Percentiles rank a stretch among this genome's conserved stretches.
These are phyloP conservation scores for Cordylochernes scorpioides DNA, from an alignment of 2,888 invertebrate species.

Conservation along the genomic window DNA sequence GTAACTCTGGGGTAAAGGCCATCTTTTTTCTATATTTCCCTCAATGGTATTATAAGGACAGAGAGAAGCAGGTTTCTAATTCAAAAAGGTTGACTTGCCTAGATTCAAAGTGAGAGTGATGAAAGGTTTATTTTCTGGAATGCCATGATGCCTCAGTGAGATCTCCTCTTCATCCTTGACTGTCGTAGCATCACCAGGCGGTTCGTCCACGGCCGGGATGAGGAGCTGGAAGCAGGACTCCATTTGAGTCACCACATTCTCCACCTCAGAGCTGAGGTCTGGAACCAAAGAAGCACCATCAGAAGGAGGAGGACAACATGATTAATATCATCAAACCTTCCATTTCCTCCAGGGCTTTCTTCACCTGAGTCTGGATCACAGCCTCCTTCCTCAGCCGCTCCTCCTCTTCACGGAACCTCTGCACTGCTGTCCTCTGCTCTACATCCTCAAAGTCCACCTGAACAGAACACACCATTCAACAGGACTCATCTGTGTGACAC, in stretches of 20 bases:
- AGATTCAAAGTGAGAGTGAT: too few species aligned
- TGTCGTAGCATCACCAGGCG: conserved; percentile 4
- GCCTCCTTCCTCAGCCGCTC: conserved; percentile 17
- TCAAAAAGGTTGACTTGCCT: too few species aligned
- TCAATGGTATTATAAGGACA: too few species aligned
- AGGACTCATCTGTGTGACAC: too few species aligned
- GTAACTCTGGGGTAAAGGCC: too few species aligned
- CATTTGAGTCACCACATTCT: conserved; percentile 20
- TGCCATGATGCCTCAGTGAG: too few species aligned
- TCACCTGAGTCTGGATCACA: conserved; percentile 17
- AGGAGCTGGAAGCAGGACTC: conserved; percentile 23
- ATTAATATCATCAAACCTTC: conserved; percentile 15
- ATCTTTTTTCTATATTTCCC: too few species aligned
- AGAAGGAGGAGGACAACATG: neutral
- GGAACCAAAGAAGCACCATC: neutral
- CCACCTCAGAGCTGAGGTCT: conserved; percentile 8
- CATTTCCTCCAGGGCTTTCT: conserved; percentile 19
- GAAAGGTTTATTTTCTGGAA: too few species aligned
- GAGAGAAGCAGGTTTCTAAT: too few species aligned
- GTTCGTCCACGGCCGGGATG: conserved; percentile 17
- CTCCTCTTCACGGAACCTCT: conserved; percentile 18
- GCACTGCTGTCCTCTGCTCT: conserved; percentile 18
- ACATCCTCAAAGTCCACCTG: conserved; percentile 23
- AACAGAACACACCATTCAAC: conserved; percentile 1
- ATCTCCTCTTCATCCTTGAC: too few species aligned